Percentiles rank a stretch among this genome's conserved stretches.
Evolutionary conservation across 2,888 invertebrate species (phyloP).

Genomic region (Parnassius mnemosyne): DNA sequence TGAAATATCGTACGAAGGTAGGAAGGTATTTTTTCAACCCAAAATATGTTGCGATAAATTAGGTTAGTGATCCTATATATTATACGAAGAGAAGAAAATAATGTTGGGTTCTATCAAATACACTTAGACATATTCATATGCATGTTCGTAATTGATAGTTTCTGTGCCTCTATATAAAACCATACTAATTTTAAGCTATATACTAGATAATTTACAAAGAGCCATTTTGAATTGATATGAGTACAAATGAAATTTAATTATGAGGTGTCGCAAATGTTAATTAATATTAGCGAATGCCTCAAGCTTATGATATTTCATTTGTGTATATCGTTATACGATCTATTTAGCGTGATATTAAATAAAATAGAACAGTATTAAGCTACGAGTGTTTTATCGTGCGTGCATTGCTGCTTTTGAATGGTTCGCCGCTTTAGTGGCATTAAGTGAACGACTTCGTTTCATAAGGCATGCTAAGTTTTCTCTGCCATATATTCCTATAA

Average conservation of each 20-base stretch:
- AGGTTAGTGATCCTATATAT: slow-evolving; percentile 25
- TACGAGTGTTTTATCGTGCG: slow-evolving; percentile 18
- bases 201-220: slow-evolving; percentile 20
- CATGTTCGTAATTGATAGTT: slow-evolving; percentile 13
- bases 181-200: slow-evolving; percentile 18
- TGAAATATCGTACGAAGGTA: slow-evolving; percentile 28
- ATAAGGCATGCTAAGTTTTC: slow-evolving; percentile 19
- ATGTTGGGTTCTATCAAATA: slow-evolving; percentile 23
- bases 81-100: slow-evolving; percentile 25
- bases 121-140: slow-evolving; percentile 10
- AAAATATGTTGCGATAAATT: slow-evolving; percentile 26
- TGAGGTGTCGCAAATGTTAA: slow-evolving; percentile 20
- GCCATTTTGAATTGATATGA: slow-evolving; percentile 25
- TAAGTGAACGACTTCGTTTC: slow-evolving; percentile 19
- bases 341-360: slow-evolving; percentile 24
- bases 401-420: slow-evolving; percentile 20
- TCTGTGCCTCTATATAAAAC: slow-evolving; percentile 5
- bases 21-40: slow-evolving; percentile 19
- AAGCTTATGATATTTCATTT: slow-evolving; percentile 6
- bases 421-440: slow-evolving; percentile 21
- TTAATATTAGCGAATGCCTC: slow-evolving; percentile 17
- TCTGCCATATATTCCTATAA: slow-evolving; percentile 7
- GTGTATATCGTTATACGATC: slow-evolving; percentile 11
- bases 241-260: slow-evolving; percentile 23
- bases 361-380: slow-evolving; percentile 20